Base-by-base conservation (phyloP, 2,113 vertebrate species). In the Mobula birostris region DNA sequence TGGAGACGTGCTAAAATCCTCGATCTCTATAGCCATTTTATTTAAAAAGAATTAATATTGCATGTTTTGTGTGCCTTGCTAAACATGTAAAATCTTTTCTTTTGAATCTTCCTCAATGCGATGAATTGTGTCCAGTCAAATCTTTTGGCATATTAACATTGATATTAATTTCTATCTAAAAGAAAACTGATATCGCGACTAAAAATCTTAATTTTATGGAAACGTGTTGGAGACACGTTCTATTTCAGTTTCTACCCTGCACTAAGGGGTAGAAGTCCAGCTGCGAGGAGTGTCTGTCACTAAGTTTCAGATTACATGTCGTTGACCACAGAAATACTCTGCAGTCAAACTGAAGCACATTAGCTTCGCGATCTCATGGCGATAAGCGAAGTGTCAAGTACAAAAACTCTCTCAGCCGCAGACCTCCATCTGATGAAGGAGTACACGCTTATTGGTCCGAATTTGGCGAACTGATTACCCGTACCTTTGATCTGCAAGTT, bases 321-420 rank as follows among this genome's bases (percentile, higher is more conserved):
- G 70, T 93, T 93, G 91, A 93, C 91, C 91, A 93, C 40, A 93
- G 91, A 72, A 74, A 70, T 70, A 72, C 40, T 93, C 91, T 93
- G 32, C 91, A 93, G 21, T 76, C 91, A 76, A 74, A 74, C 91
- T 56, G 91, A 74, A 92, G 68, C 66, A 29, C 91, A 93, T 93
- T 93, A 76, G 70, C 70, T 56, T 19, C 40, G 36, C 70, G 91
- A 93, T 93, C 91, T 93, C 68, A 74, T 24, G 91, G 68, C 91
- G 91, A 93, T 93, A 93, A 93, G 91, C 91, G 32, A 90, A 93
- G 91, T 93, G 91, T 93, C 91, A 74, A 93, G 70, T 56, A 93
- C 91, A 93, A 74, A 93, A 93, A 36, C 70, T 36, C 68, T 93
- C 90, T 93, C 90, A 74, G 90, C 90, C 68, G 66, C 91, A 93